Evolutionary conservation across 2,888 invertebrate species (phyloP), one percentile per base, ranked within the genome.

Genomic region (Colletes collaris): DNA sequence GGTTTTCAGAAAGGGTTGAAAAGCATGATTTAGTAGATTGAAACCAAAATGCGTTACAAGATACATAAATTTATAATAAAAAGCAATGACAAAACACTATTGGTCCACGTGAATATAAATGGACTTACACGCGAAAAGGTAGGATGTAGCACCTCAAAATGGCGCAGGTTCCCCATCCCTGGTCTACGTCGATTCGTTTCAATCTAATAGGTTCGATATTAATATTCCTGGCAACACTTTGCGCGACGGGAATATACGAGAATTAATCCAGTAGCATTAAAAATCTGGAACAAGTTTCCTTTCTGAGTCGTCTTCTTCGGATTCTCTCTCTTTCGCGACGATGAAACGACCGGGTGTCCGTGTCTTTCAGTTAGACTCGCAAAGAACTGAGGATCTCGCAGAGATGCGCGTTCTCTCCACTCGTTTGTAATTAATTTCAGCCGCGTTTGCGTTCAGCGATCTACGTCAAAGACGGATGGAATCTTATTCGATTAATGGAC

Each of bases 221-320:
- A 68, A 77, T 67, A 63, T 77, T 64, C 40, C 27, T 27, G 16
- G 8, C 46, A 2, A 6, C 35, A 11, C 46, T 19, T 53, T 52
- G 2, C 53, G 59, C 50, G 69, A 44, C 40, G 7, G 40, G 7
- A 40, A 40, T 40, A 40, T 40, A 40, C 40, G 40, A 40, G 60
- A 19, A 46, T 64, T 76, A 65, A 83, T 78, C 69, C 76, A 74
- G 79, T 76, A 74, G 71, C 73, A 73, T 84, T 76, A 77, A 63
- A 62, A 69, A 82, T 75, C 8, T 83, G 60, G 59, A 79, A 55
- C 71, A 80, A 40, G 50, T 4, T 37, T 53, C 46, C 49, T 60
- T 59, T 49, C 40, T 49, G n/a, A 40, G 16, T 37, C 19, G n/a
- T 63, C 50, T n/a, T n/a, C 50, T 35, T 46, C 58, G 7, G 37